Base-by-base conservation (phyloP, 2,797 vertebrate species). In the Megalops cyprinoides region DNA sequence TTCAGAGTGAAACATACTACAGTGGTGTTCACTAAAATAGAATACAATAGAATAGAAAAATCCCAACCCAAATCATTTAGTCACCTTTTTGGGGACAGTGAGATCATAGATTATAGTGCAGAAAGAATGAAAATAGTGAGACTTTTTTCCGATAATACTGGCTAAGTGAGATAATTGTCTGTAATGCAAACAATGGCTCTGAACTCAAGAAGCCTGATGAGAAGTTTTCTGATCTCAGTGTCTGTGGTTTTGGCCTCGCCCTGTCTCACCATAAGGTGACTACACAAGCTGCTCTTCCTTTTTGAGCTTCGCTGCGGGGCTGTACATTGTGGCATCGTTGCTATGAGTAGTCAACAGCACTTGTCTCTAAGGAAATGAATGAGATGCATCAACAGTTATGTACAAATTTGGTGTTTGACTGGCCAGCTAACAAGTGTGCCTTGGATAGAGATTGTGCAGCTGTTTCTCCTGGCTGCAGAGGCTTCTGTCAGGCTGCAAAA, bases 291-390 rank as follows among this genome's bases (percentile, higher is more conserved):
- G 75, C 83, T 82, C 90, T 90, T 92, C 87, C 85, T 86, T 80
- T 81, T 87, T 83, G 81, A 86, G 89, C 90, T 31, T 94, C 94
- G 92, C 91, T 91, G 88, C 89, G 84, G 83, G 86, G 87, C 85
- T 76, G 56, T 82, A 81, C 76, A 82, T 89, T 81, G 88, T 87
- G 84, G 82, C 87, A 86, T 85, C 84, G 91, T 92, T 92, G 90
- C 90, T 89, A 88, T 73, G 88, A 86, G 84, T 58, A 86, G 85
- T 89, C 84, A 91, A 92, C 91, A 92, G 79, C 37, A 7, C 37
- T n/a, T 0, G 89, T 94, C 91, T 87, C 92, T 90, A 90, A 91
- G 92, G 92, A 91, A 94, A 91, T 86, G 77, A 39, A 82, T 48
- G 1, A 85, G 89, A 87, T 14, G 18, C n/a, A 1, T 0, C 37